A percentile compares a stretch with the other conserved stretches of the same genome.
Conservation (phyloP, 2,888 invertebrate genomes). For the Tetramorium bicarinatum region DNA sequence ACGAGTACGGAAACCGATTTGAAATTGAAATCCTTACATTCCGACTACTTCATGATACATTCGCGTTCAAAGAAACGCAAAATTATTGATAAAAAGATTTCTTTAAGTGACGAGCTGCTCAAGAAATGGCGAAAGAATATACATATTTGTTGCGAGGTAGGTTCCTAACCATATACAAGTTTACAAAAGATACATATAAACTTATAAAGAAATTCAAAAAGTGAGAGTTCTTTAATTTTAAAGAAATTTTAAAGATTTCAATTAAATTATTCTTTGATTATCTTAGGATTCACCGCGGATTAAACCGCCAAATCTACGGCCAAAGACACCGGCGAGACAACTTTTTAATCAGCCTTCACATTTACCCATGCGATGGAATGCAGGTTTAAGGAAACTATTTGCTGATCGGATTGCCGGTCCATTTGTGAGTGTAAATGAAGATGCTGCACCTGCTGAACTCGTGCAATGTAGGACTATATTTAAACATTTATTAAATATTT, state of each 20-base stretch:
- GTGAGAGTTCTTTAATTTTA: neutral
- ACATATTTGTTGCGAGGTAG: conserved; percentile 31
- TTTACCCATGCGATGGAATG: neutral
- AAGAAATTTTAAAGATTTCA: neutral
- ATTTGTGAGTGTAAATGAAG: neutral
- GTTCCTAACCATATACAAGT: conserved; percentile 1
- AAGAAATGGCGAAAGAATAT: neutral
- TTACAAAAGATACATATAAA: neutral
- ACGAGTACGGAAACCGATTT: neutral
- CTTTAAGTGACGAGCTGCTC: neutral
- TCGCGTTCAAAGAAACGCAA: neutral
- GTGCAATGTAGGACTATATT: neutral
- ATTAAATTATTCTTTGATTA: neutral
- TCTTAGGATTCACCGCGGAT: neutral
- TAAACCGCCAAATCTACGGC: neutral
- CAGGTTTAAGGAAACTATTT: neutral
- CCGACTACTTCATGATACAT: neutral
- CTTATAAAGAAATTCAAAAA: neutral
- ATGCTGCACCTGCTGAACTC: neutral
- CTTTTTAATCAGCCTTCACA: neutral
- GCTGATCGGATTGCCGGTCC: neutral
- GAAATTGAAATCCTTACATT: conserved; percentile 1
- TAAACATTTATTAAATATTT: neutral
- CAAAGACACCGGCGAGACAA: neutral
- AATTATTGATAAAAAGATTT: conserved; percentile 3